Evolutionary conservation across 2,113 vertebrate species (phyloP), one percentile per base, ranked within the genome.

Genomic region (Phalacrocorax carbo): DNA sequence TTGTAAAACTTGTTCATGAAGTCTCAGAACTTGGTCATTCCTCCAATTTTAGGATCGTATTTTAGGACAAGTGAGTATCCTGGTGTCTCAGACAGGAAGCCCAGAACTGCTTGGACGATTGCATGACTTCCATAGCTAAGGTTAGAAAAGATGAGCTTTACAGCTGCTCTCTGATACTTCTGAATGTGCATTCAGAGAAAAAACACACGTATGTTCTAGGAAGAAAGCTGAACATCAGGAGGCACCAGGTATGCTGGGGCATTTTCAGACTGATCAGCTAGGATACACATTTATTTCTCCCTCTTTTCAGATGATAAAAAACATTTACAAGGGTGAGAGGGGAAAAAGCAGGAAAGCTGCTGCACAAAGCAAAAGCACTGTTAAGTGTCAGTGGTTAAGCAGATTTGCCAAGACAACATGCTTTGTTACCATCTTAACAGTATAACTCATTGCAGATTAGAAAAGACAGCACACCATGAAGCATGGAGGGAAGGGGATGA

Each of bases 151-250:
- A 70, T 62, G 38, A 80, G n/a, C 44, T 25, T 15, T 44, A 10
- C 40, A 15, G 38, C 21, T 15, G 15, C 13, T 34, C 14, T n/a
- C 64, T 48, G 58, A 83, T 36, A 48, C 66, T 94, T 68, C 78
- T 57, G 51, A 73, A 51, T 10, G 20, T 18, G 11, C n/a, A 32
- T 32, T 64, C 40, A 42, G 27, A 38, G 7, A 20, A 6, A 65
- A 9, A 77, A 65, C 10, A 13, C 10, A 46, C 0, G 0, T 49
- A 27, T 9, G 5, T 14, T 58, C 15, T 7, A 29, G n/a, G 38
- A 49, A 57, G 23, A 57, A 80, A 73, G 27, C 0, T 3, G 61
- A 88, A 29, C 20, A 27, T 1, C 46, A 64, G 11, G 11, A 20
- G 9, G n/a, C 2, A 20, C 7, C 76, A 69, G 30, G 15, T n/a